Percentiles rank a stretch among this genome's conserved stretches.
Conservation (phyloP, 2,888 invertebrate species). For the Aplocera efformata region DNA sequence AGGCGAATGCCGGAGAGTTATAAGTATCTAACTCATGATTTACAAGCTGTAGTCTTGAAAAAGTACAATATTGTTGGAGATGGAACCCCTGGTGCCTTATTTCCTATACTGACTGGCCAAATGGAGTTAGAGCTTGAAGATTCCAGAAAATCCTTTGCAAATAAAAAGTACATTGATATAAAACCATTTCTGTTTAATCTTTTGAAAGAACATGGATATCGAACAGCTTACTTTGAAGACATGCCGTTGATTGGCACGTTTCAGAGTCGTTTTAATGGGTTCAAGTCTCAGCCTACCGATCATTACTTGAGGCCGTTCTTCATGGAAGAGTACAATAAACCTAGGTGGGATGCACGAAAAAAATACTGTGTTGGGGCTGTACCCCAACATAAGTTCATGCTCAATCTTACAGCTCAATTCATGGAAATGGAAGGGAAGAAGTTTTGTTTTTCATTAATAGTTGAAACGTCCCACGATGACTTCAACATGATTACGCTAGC, state of each 20-base stretch:
- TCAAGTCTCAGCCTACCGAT: slow-evolving; percentile 89
- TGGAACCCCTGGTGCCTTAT: slow-evolving; percentile 91
- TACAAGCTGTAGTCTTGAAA: slow-evolving; percentile 83
- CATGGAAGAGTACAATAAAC: slow-evolving; percentile 61
- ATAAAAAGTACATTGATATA: slow-evolving; percentile 83
- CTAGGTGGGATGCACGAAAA: slow-evolving; percentile 1
- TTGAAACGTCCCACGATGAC: slow-evolving; percentile 91
- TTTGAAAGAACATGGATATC: slow-evolving; percentile 58
- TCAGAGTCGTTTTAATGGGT: slow-evolving; percentile 94
- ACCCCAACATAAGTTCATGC: not conserved
- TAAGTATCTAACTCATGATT: slow-evolving; percentile 81
- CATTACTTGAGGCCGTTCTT: slow-evolving; percentile 93
- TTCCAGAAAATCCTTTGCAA: slow-evolving; percentile 83
- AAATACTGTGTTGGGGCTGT: slow-evolving; percentile 4
- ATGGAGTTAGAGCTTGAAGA: slow-evolving; percentile 92
- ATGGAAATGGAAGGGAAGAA: slow-evolving; percentile 66
- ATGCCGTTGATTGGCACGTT: slow-evolving; percentile 91
- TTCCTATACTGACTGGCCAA: slow-evolving; percentile 91
- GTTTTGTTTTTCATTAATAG: slow-evolving; percentile 92
- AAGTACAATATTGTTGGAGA: slow-evolving; percentile 90
- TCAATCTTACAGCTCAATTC: slow-evolving; percentile 20
- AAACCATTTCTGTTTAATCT: slow-evolving; percentile 92
- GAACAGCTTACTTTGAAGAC: slow-evolving; percentile 93
- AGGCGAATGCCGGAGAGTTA: slow-evolving; percentile 88
- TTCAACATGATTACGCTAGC: slow-evolving; percentile 86